Conservation (phyloP, 2,797 vertebrate species). For the Emydoidea blandingii region DNA sequence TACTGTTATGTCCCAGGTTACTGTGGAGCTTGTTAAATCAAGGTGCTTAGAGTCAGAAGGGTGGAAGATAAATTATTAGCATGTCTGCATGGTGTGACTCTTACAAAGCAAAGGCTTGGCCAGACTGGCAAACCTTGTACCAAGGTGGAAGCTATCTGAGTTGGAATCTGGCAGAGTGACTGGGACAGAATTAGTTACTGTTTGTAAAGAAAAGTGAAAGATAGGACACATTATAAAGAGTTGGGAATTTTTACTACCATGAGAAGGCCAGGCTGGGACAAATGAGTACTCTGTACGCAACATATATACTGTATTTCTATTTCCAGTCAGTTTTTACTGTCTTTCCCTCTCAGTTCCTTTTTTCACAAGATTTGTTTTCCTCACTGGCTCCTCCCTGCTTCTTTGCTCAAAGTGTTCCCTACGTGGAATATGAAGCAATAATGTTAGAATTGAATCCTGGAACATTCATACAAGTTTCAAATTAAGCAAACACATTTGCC, state of each 20-base stretch:
- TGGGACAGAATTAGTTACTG: neutral
- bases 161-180: neutral
- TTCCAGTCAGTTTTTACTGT: neutral
- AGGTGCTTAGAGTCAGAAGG: neutral
- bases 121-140: no score
- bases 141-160: neutral
- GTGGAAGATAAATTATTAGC: neutral
- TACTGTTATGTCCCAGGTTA: conserved; percentile 13
- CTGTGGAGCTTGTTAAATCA: fast-evolving
- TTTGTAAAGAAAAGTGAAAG: neutral
- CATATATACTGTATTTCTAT: neutral
- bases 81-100: neutral
- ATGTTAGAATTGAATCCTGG: neutral
- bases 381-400: neutral
- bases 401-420: neutral
- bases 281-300: neutral
- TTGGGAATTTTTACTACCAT: neutral
- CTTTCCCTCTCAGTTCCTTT: neutral
- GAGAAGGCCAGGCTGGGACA: neutral
- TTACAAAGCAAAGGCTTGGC: neutral
- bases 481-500: neutral
- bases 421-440: neutral
- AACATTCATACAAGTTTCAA: neutral
- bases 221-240: neutral
- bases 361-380: neutral